Evolutionary conservation across 2,113 vertebrate species (phyloP).

Genomic region (Smithornis capensis): DNA sequence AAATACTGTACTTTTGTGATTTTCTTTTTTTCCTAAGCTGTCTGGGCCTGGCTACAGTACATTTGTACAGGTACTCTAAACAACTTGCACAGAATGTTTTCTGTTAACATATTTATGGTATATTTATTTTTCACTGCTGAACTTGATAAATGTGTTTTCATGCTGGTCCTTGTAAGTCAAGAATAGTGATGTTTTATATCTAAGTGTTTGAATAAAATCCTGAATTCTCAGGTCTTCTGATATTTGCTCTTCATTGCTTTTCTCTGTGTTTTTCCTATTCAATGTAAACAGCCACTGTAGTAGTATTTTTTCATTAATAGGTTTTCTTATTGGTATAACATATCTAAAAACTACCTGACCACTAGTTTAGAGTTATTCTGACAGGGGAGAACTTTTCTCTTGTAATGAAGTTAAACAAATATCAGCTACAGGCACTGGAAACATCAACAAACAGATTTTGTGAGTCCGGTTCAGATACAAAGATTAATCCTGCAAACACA

Average conservation of each 20-base stretch:
- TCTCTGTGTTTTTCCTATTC: not conserved
- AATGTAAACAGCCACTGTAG: not conserved
- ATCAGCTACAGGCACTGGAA: not conserved
- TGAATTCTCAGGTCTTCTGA: not conserved
- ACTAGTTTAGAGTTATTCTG: not conserved
- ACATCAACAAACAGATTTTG: not conserved
- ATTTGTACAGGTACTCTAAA: not conserved
- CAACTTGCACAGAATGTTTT: not conserved
- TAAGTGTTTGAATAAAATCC: not conserved
- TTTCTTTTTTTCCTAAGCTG: not conserved
- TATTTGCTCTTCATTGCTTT: not conserved
- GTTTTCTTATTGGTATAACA: not conserved
- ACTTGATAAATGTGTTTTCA: not conserved
- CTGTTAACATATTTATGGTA: not conserved
- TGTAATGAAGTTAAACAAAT: not conserved
- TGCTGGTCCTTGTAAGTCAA: not conserved
- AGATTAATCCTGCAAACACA: not conserved
- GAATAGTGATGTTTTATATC: not conserved
- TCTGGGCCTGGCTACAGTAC: not conserved
- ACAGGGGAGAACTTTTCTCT: not conserved
- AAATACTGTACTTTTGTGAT: not conserved
- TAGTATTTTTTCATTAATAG: not conserved
- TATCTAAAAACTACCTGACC: not conserved
- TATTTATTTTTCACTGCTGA: not conserved
- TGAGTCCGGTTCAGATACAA: not conserved